Percentiles rank a stretch among this genome's conserved stretches.
Conservation (phyloP, 2,113 vertebrate genomes). For the Trematomus loennbergii region DNA sequence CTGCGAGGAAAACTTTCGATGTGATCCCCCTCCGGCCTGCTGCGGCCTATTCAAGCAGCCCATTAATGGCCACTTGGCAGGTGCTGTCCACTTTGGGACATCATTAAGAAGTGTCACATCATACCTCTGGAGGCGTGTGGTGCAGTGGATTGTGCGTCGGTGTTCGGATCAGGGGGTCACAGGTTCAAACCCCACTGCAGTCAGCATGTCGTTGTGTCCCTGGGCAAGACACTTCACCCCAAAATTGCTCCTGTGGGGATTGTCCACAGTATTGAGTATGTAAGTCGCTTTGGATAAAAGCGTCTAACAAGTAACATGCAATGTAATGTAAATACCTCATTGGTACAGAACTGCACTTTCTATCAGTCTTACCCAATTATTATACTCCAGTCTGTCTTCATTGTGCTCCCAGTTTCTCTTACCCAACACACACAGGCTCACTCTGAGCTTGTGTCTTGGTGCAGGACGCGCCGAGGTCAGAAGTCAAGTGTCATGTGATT, state of each 20-base stretch:
- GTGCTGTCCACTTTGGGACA: constrained; percentile 9
- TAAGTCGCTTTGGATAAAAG: too few relatives aligned
- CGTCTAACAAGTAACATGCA: too few relatives aligned
- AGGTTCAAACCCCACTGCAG: too few relatives aligned
- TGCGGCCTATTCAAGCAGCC: constrained; percentile 25
- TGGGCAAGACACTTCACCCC: too few relatives aligned
- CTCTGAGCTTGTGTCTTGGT: constrained; percentile 5
- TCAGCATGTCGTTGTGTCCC: too few relatives aligned
- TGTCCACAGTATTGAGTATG: too few relatives aligned
- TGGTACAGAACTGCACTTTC: not conserved
- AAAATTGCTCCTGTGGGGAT: too few relatives aligned
- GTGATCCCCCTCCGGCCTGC: constrained; percentile 8
- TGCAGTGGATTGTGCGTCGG: too few relatives aligned
- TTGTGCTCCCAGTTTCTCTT: not conserved
- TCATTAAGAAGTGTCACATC: constrained; percentile 18
- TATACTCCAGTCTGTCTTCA: not conserved
- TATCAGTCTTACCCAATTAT: constrained; percentile 3
- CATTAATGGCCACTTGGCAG: constrained; percentile 26
- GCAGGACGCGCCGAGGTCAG: constrained; percentile 33
- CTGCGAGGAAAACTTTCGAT: constrained; percentile 33
- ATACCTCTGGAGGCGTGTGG: too few relatives aligned
- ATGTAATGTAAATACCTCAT: too few relatives aligned
- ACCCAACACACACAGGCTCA: not conserved
- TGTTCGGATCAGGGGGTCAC: too few relatives aligned
- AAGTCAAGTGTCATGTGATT: constrained; percentile 67